A percentile compares a stretch with the other conserved stretches of the same genome.
These are phyloP conservation scores for Rhinogobius similis DNA, from an alignment of 2,113 vertebrate genomes.

Conservation along the genomic window DNA sequence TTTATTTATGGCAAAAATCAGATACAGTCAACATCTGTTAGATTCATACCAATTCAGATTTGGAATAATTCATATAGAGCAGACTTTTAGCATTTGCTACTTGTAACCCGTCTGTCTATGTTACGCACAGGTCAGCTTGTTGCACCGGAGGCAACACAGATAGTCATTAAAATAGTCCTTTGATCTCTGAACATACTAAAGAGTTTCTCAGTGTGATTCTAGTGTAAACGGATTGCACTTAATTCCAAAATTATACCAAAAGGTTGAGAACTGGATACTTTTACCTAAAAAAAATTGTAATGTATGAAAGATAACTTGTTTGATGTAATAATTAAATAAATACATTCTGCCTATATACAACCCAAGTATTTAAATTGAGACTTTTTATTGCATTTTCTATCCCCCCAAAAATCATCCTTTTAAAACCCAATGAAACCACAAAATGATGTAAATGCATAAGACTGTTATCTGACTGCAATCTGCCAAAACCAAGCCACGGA, in stretches of 20 bases:
- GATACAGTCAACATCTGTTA: background rate
- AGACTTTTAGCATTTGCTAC: background rate
- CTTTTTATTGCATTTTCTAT: constrained; percentile 29
- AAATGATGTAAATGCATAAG: constrained; percentile 54
- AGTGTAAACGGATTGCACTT: constrained; percentile 47
- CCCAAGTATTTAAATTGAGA: constrained; percentile 41
- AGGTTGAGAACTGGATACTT: background rate
- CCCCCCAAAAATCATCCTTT: constrained; percentile 26
- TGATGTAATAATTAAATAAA: background rate
- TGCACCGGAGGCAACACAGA: constrained; percentile 32
- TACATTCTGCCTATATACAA: constrained; percentile 2
- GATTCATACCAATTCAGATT: background rate
- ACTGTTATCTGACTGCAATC: constrained; percentile 47
- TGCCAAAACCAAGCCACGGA: constrained; percentile 51
- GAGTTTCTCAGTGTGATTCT: constrained; percentile 36
- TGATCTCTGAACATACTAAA: too few species aligned
- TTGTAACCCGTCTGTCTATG: background rate
- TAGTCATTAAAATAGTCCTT: constrained; percentile 38
- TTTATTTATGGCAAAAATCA: background rate
- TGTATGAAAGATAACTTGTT: background rate
- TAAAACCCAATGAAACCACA: constrained; percentile 57
- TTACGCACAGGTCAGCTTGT: background rate
- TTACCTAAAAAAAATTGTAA: too few species aligned
- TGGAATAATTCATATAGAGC: background rate
- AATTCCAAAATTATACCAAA: constrained; percentile 39